Evolutionary conservation across 2,113 vertebrate genomes (phyloP), one percentile per base, ranked within the genome.

Genomic region (Vireo altiloquus): DNA sequence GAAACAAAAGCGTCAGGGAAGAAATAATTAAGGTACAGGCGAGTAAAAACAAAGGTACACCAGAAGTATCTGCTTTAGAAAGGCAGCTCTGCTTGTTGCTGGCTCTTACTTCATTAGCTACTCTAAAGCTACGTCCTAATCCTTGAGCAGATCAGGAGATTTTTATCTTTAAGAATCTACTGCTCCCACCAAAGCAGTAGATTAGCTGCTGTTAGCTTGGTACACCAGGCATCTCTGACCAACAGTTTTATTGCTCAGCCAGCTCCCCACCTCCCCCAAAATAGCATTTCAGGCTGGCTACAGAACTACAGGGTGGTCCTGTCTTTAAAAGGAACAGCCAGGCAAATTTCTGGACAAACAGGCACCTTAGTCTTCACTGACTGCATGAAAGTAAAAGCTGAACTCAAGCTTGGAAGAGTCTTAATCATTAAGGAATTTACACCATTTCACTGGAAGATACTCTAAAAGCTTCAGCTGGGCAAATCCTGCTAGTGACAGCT

Each of bases 1-100:
- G 98, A 98, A 98, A 98, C 94, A 97, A 98, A 97, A 98, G 97
- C 87, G 97, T 98, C 96, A 98, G 95, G 97, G 96, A 93, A 98
- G 97, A 98, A 97, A 97, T 96, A 92, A 95, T 96, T 97, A 98
- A 97, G 92, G 83, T 96, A 97, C 94, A 93, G 96, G 96, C 4
- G 85, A 97, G 56, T 97, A 92, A 97, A 97, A 97, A 77, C 95
- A 97, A 98, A 96, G 95, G 91, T 94, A 97, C 91, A 97, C 91
- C 94, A 97, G 95, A 97, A 98, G 97, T 97, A 97, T 96, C 95
- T 93, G 94, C 90, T 95, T 92, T 78, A 96, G 89, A 89, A 86
- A 96, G 95, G 93, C 94, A 97, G 90, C 82, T 94, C 87, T 93
- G 88, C 79, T 74, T 44, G 15, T 70, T 83, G 60, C 31, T 82